A percentile compares a stretch with the other conserved stretches of the same genome.
These are phyloP conservation scores for Synanthedon tipuliformis DNA, from an alignment of 2,888 invertebrate species.

Conservation along the genomic window DNA sequence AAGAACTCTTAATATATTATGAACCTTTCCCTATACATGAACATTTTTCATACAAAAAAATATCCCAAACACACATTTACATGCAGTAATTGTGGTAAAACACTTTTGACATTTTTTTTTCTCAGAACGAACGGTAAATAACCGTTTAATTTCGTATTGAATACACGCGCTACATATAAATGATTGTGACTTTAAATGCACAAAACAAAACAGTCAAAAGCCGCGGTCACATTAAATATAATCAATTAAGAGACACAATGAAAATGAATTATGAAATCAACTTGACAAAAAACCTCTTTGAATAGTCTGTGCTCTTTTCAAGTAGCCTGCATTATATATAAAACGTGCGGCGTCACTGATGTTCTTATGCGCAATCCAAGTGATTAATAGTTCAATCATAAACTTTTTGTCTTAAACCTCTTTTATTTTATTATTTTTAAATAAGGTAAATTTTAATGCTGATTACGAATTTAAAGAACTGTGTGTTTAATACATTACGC, in stretches of 20 bases:
- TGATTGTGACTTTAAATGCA: constrained; percentile 8
- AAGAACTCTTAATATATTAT: no score
- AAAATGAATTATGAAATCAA: constrained; percentile 23
- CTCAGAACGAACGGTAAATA: background rate
- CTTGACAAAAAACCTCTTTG: constrained; percentile 30
- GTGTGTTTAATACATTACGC: no score
- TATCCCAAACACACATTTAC: no score
- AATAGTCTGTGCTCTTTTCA: constrained; percentile 40
- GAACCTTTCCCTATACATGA: no score
- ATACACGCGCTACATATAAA: background rate
- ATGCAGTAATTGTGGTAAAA: no score
- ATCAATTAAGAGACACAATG: constrained; percentile 57
- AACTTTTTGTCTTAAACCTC: background rate
- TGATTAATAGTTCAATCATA: constrained; percentile 43
- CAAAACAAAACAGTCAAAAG: constrained; percentile 24
- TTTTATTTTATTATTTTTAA: no score
- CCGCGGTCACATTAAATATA: constrained; percentile 47
- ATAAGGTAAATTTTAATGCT: no score
- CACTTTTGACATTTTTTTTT: background rate
- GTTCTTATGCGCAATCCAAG: constrained; percentile 36
- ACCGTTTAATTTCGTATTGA: background rate
- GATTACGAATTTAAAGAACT: no score
- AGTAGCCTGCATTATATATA: constrained; percentile 40
- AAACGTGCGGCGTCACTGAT: constrained; percentile 45
- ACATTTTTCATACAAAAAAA: no score